Evolutionary conservation across 1,140 invertebrate genomes (phyloP), one percentile per base, ranked within the genome.

Genomic region (Brachystomella parvula): DNA sequence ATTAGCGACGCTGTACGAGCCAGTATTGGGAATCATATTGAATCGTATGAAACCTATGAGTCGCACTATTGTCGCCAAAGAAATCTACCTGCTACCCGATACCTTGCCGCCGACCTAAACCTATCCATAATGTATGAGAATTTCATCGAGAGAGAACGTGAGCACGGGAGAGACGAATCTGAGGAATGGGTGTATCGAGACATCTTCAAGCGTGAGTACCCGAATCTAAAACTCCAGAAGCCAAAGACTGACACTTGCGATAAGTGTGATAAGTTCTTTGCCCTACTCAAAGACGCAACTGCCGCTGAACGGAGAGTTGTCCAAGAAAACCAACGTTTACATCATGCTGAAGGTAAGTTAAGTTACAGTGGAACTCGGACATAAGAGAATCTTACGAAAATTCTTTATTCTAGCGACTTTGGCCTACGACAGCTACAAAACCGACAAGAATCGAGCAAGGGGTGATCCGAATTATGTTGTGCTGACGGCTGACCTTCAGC

Each of bases 221-320:
- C 39, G n/a, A 26, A 56, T 56, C 24, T 56, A 26, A 56, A 12
- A 21, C 15, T 56, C 9, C 6, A 6, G 9, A 12, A 56, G 49
- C 49, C 49, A 56, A 56, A 56, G 24, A 9, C 9, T 9, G 49
- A 56, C 24, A 56, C 49, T 56, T 56, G 49, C 24, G 49, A 56
- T 56, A 56, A 12, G 24, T 56, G 49, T 26, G 49, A 56, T 21
- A 56, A 56, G 24, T 56, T 17, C 49, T 12, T 12, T 12, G 49
- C 49, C 6, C 9, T 17, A 21, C 49, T 56, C 39, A 56, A 12
- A 26, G 49, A 56, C 24, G 15, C 49, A 9, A 56, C 49, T 26
- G 24, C 24, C 9, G 49, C 15, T 26, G 49, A 56, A 26, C 9
- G 24, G 49, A 21, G 9, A 6, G 49, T 17, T 17, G 9, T 56